Evolutionary conservation across 1,140 invertebrate genomes (phyloP).

Genomic region (Halesus radiatus): DNA sequence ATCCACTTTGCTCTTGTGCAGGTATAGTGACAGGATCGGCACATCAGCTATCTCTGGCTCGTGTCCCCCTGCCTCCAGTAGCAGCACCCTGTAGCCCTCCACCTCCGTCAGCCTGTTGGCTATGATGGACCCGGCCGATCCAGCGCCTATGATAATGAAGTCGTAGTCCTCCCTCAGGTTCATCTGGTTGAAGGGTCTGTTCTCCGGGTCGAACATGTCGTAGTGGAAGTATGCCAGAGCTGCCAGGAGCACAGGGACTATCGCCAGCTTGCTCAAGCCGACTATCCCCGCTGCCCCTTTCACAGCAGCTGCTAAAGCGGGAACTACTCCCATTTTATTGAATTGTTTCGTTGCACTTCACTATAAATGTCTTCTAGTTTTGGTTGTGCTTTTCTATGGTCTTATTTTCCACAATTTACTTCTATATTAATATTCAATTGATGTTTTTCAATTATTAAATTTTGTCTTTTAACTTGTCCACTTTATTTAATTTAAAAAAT

Average conservation of each 20-base stretch:
- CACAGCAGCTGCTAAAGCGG: conserved; percentile 72
- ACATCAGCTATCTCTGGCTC: conserved; percentile 88
- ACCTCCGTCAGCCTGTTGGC: conserved; percentile 88
- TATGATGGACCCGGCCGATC: conserved; percentile 89
- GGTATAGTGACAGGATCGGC: conserved; percentile 85
- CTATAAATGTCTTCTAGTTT: conserved; percentile 9
- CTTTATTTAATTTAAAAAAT: too few relatives aligned
- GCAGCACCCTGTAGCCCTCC: conserved; percentile 81
- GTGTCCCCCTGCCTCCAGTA: conserved; percentile 90
- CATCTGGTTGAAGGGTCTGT: conserved; percentile 79
- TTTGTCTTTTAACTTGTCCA: too few relatives aligned
- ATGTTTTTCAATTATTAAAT: too few relatives aligned
- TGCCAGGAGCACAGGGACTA: conserved; percentile 83
- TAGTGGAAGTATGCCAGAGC: conserved; percentile 88
- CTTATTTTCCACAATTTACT: background rate
- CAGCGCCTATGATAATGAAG: conserved; percentile 85
- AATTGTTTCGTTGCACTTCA: conserved; percentile 25
- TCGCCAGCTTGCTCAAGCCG: conserved; percentile 79
- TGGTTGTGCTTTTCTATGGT: background rate
- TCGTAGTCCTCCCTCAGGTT: conserved; percentile 80
- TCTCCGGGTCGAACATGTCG: conserved; percentile 88
- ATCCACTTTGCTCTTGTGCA: conserved; percentile 92
- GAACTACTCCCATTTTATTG: conserved; percentile 60
- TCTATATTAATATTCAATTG: too few relatives aligned
- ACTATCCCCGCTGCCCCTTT: conserved; percentile 78